Base-by-base conservation (phyloP, 30 jellyfish, hydroid and myxozoan genomes). In the Chironex yamaguchii region DNA sequence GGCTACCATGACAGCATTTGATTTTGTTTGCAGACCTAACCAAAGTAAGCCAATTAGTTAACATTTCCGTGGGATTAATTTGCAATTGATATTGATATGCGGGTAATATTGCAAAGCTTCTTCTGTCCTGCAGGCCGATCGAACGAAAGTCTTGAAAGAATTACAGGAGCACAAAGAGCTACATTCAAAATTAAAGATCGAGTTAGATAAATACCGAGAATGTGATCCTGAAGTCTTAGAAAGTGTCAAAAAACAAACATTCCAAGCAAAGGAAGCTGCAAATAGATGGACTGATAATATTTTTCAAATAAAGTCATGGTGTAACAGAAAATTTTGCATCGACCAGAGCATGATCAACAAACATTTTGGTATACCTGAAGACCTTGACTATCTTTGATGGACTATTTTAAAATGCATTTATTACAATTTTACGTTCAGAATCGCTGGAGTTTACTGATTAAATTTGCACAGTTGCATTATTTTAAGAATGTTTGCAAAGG, bases 281-380 rank as follows among this genome's bases (percentile, higher is more conserved):
- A 96, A 96, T 68, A 51, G 99, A 29, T 96, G 99, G 99, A 96
- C 99, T 62, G 99, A 96, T 62, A 96, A 96, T 53, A 62, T 96
- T 12, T 96, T 90, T 74, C 51, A 96, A 12, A 75, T 96, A 24
- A 91, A 89, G 52, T 67, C 97, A 0, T 96, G 97, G 97, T 96
- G 99, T 80, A 88, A 82, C 27, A 86, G 86, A 51, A 96, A 96
- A 28, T 91, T 96, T 52, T 84, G 86, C 34, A 73, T 96, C 34
- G 99, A 96, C 36, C 88, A 74, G 52, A 76, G 88, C 17, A 94
- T 85, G 13, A 82, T 96, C 14, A 89, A 96, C 67, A 90, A 90
- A 36, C 96, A 96, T 53, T 96, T 96, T 81, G 94, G 96, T 0
- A 82, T 96, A 3, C 99, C 99, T 12, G 99, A 96, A 75, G 99